Base-by-base conservation (phyloP, 2,888 invertebrate genomes). In the Cataglyphis albicans region DNA sequence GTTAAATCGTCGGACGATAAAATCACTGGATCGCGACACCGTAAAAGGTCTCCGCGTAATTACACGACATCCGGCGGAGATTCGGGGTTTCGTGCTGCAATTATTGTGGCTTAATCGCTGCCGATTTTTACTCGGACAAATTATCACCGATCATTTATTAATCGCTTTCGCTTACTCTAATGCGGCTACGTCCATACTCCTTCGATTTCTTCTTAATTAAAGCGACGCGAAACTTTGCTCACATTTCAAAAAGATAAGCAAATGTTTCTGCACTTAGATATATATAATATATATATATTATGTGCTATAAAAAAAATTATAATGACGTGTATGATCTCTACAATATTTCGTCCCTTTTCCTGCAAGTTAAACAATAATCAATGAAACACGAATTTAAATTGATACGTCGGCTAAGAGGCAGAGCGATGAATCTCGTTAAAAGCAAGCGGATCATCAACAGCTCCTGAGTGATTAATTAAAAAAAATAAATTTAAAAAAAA, bases 1-100 rank as follows among this genome's bases (percentile, higher is more conserved):
- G 83, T 83, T 83, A 83, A 82, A 64, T 5, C 48, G 76, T 15
- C 18, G 52, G n/a, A 10, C 59, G 87, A 85, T 87, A 89, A 88
- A 70, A 88, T 88, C 87, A 76, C 32, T 29, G 41, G 59, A 65
- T 82, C 84, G 70, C 78, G 85, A 78, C 85, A 85, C 25, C 81
- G 80, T 57, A 81, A 70, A 52, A 21, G 57, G 67, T 61, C 25
- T 67, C 61, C 52, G 44, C 9, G 55, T 80, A 88, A 87, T 87
- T 84, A 57, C 67, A 67, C 67, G 78, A 78, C 84, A 18, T 84
- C 84, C 84, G 84, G 67, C 80, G 65, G 38, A 48, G 35, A 83
- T 81, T 35, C 64, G 52, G 21, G n/a, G 48, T 63, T 75, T 75
- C 76, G 57, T 38, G 38, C 38, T 25, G 63, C 76, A 86, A 85